Evolutionary conservation across 2,888 invertebrate genomes (phyloP), one percentile per base, ranked within the genome.

Genomic region (Drosophila aldrichi): DNA sequence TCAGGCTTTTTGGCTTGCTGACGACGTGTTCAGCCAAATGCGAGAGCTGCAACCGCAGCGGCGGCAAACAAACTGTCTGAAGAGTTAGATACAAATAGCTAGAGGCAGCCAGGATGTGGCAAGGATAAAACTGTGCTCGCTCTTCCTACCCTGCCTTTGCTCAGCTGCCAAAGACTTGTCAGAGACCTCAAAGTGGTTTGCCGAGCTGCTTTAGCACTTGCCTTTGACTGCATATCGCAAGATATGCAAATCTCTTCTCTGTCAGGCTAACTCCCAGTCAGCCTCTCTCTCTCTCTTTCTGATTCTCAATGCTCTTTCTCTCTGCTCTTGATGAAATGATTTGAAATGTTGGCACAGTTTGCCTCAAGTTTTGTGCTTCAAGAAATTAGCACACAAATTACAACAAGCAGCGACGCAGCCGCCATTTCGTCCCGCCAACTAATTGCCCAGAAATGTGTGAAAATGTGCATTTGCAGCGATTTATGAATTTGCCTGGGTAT

Each of bases 301-400:
- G n/a, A n/a, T n/a, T n/a, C n/a, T n/a, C n/a, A n/a, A n/a, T n/a
- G n/a, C n/a, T 54, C 10, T 29, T 2, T 34, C 41, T n/a, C 34
- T 34, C 10, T 34, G 1, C 14, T 14, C 36, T 14, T 80, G 81
- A 81, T 57, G 74, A 54, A 71, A 83, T 65, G 69, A 71, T 65
- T 81, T 56, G 38, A 68, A 70, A 62, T 81, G 78, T 66, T 87
- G 66, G 62, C 76, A 71, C 48, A 76, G 68, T 70, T 81, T 76
- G 71, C 76, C 64, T 65, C 64, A 66, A 77, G 79, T 73, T 73
- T 60, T 70, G 66, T 62, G 82, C 51, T 67, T 57, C 77, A 68
- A 59, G 77, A 84, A 81, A 89, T 84, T 79, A 85, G 82, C 88
- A 87, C 65, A 58, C 77, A 89, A 87, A 79, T 89, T 87, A 66